These are phyloP conservation scores for Actenoides lindsayi DNA, from an alignment of 2,113 vertebrate species.

Conservation along the genomic window DNA sequence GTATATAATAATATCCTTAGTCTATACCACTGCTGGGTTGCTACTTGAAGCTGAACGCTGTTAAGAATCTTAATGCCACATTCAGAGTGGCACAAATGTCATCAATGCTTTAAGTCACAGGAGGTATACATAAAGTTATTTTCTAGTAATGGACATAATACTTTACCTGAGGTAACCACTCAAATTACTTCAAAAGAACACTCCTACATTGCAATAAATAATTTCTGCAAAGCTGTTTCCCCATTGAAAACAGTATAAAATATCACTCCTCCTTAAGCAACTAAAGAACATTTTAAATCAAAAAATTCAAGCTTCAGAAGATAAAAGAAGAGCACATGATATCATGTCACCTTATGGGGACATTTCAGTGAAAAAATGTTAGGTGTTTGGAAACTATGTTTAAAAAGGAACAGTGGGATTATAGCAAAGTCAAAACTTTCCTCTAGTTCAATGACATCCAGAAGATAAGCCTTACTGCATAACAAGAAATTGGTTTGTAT, in stretches of 20 bases:
- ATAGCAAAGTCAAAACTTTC: neutral
- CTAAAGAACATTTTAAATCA: constrained; percentile 49
- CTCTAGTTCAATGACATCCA: constrained; percentile 19
- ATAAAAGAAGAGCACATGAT: constrained; percentile 17
- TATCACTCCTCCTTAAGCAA: constrained; percentile 28
- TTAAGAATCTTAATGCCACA: neutral
- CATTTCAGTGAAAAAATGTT: constrained; percentile 19
- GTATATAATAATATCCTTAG: neutral
- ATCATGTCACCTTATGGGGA: neutral
- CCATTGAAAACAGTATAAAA: neutral
- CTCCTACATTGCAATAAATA: constrained; percentile 13
- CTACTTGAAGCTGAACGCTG: neutral
- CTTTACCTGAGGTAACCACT: neutral
- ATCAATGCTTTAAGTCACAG: neutral
- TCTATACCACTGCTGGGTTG: neutral
- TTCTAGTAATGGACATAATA: neutral
- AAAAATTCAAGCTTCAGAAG: constrained; percentile 16
- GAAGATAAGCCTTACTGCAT: neutral
- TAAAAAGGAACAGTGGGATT: constrained; percentile 30
- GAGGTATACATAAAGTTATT: neutral
- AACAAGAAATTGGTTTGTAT: neutral
- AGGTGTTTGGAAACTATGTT: neutral
- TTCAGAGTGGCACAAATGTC: neutral
- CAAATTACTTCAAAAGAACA: neutral
- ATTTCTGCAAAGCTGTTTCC: neutral